Base-by-base conservation (phyloP, 2,113 vertebrate species). In the Pelvicachromis taeniatus region DNA sequence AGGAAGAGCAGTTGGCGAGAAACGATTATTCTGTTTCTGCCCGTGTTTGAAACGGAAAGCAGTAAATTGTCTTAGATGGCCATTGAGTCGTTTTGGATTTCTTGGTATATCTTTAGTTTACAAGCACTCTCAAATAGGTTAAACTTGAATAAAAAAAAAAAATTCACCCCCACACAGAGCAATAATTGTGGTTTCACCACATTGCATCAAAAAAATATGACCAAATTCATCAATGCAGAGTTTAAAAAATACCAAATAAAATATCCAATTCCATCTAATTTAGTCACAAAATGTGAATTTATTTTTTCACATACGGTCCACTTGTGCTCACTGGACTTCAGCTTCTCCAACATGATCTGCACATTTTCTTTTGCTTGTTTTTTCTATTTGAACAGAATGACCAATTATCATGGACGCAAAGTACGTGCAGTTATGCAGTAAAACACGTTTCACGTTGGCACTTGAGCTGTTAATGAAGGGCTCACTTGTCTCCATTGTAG, bases 61-160 rank as follows among this genome's bases (percentile, higher is more conserved):
- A 85, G 7, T 14, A 23, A 68, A 78, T 38, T 45, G 31, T 10
- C 35, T 80, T 83, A 78, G 35, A 21, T 10, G 23, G 7, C 19
- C 58, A 81, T 12, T 17, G 48, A 78, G 80, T 88, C 65, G 75
- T 86, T 82, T 75, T 50, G 81, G 77, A 63, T 80, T 63, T 81
- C 33, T 59, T 29, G 7, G 38, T 48, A 48, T 75, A 50, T 75
- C 6, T 31, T 48, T 31, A 75, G 9, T 0, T 50, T 75, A 50
- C 26, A 52, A 52, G 9, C 4, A n/a, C 19, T 53, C 17, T 50
- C 42, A 50, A 17, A 75, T 12, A 54, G 45, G 4, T 68, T 83
- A 48, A 17, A 50, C 26, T 31, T n/a, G n/a, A n/a, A n/a, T n/a
- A n/a, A n/a, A n/a, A n/a, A n/a, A n/a, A n/a, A n/a, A n/a, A n/a